These are phyloP conservation scores for Drosophila eohydei DNA, from an alignment of 2,888 invertebrate genomes.

Conservation along the genomic window DNA sequence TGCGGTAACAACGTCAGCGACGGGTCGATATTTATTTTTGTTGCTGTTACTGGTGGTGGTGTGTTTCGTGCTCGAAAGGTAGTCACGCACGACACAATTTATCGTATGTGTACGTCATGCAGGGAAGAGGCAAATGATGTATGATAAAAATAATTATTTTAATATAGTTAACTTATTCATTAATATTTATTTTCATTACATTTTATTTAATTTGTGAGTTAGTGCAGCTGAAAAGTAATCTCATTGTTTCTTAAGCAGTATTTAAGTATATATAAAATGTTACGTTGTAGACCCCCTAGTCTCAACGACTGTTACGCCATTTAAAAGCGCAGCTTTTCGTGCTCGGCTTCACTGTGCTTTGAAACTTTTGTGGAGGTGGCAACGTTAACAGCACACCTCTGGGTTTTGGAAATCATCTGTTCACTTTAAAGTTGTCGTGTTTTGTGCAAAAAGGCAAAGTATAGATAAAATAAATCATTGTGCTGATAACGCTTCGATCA, in stretches of 20 bases:
- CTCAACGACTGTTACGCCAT: not conserved
- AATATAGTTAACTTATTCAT: not conserved
- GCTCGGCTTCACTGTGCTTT: constrained; percentile 9
- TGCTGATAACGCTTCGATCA: not conserved
- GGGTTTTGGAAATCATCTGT: not conserved
- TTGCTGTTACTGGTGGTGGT: constrained; percentile 36
- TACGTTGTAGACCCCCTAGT: constrained; percentile 1
- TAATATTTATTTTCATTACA: not conserved
- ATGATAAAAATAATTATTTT: not conserved
- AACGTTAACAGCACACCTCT: constrained; percentile 8
- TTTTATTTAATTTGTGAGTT: too few species aligned
- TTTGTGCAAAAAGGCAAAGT: not conserved
- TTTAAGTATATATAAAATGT: not conserved
- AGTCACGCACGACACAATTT: constrained; percentile 24
- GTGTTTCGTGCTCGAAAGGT: constrained; percentile 12
- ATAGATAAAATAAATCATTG: not conserved
- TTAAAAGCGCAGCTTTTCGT: constrained; percentile 2
- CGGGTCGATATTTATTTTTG: constrained; percentile 57
- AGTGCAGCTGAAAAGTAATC: not conserved
- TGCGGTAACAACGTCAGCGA: constrained; percentile 33
- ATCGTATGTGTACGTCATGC: not conserved
- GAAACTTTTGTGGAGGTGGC: constrained; percentile 31
- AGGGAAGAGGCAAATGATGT: not conserved
- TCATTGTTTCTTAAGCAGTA: not conserved
- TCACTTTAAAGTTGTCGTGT: not conserved